These are phyloP conservation scores for Cancer borealis DNA, from an alignment of 2,888 invertebrate genomes.

Conservation along the genomic window DNA sequence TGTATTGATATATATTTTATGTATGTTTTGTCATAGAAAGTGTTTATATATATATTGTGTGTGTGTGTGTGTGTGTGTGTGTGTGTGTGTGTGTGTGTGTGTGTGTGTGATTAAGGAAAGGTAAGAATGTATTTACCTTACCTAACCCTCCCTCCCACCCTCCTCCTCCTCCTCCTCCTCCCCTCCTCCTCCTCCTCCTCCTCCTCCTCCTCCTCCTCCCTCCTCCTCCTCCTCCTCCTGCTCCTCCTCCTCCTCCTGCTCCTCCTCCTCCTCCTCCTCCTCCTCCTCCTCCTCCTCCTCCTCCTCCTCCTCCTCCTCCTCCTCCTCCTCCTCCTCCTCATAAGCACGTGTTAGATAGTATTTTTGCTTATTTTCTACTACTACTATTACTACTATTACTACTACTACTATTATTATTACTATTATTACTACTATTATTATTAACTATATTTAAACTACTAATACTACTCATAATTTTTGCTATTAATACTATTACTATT, in stretches of 20 bases:
- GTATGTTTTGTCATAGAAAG: no score
- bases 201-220: no score
- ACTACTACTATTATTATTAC: not conserved
- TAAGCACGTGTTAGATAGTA: not conserved
- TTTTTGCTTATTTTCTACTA: not conserved
- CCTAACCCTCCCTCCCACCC: not conserved
- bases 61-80: no score
- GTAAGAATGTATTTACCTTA: not conserved
- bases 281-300: not conserved
- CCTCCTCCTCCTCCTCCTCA: conserved; percentile 32
- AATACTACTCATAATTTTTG: not conserved
- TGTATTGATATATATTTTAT: no score
- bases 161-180: not conserved
- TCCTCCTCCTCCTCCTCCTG: no score
- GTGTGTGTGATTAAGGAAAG: not conserved
- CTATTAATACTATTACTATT: not conserved
- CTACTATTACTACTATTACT: not conserved
- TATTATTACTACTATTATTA: not conserved
- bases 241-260: not conserved
- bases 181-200: not conserved
- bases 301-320: not conserved
- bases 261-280: not conserved
- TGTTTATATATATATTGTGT: no score
- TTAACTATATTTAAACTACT: no score
- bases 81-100: conserved; percentile 7